Evolutionary conservation across 92 coral and sea anemone genomes (phyloP).

Genomic region (Actinostola sp.): DNA sequence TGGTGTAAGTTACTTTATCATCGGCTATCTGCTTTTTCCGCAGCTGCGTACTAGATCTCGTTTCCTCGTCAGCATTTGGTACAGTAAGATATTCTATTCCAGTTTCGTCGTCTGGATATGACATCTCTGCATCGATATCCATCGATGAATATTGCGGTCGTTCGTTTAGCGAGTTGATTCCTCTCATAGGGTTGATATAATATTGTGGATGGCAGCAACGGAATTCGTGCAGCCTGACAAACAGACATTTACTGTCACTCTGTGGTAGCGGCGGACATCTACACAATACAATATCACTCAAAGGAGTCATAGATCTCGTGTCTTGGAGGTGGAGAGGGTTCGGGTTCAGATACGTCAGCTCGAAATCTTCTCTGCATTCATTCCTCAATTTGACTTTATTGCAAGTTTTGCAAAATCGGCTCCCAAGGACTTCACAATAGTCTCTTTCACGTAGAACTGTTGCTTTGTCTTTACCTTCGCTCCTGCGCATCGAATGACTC

Average conservation of each 20-base stretch:
- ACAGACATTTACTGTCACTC: conserved; percentile 15
- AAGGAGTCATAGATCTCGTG: conserved; percentile 28
- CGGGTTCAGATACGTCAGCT: conserved; percentile 7
- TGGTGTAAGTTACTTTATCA: too few species aligned
- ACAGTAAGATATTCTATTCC: too few species aligned
- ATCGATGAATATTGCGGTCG: not conserved
- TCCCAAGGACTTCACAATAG: conserved; percentile 42
- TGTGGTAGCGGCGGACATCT: conserved; percentile 27
- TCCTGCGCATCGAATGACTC: not conserved
- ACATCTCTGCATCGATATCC: not conserved
- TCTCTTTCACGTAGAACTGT: conserved; percentile 10
- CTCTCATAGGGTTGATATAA: conserved; percentile 22
- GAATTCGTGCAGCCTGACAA: conserved; percentile 24
- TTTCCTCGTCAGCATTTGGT: too few species aligned
- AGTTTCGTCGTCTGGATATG: too few species aligned
- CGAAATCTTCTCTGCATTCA: conserved; percentile 22
- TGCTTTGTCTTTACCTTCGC: not conserved
- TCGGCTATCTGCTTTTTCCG: too few species aligned
- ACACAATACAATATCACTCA: conserved; percentile 36
- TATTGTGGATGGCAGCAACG: conserved; percentile 19
- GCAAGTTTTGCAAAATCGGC: conserved; percentile 25
- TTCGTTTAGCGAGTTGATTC: not conserved
- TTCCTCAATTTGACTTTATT: conserved; percentile 4
- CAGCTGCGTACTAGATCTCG: too few species aligned
- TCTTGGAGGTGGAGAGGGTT: not conserved